Evolutionary conservation across 2,888 invertebrate genomes (phyloP).

Genomic region (Suillia variegata): DNA sequence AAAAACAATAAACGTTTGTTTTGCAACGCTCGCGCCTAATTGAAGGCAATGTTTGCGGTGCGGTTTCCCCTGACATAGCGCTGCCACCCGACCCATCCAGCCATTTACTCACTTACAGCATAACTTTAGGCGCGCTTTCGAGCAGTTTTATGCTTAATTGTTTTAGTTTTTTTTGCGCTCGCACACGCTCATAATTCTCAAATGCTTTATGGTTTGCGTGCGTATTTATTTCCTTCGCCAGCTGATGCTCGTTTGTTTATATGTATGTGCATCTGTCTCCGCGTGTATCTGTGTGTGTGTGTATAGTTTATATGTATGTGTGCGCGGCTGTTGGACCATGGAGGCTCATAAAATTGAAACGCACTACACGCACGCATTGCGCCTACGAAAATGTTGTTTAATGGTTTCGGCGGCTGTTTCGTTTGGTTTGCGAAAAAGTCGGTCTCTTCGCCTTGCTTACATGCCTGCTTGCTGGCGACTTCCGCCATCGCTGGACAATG

Average conservation of each 20-base stretch:
- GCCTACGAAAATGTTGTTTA: conserved; percentile 10
- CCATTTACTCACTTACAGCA: too few relatives aligned
- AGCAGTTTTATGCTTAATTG: conserved; percentile 14
- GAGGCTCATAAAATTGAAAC: background rate
- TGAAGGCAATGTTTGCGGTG: background rate
- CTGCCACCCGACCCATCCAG: too few relatives aligned
- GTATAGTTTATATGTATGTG: background rate
- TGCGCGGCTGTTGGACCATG: background rate
- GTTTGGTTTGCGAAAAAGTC: too few relatives aligned
- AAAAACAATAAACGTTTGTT: background rate
- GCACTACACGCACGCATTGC: background rate
- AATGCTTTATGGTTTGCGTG: conserved; percentile 21
- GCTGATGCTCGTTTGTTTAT: background rate
- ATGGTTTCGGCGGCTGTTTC: too few relatives aligned
- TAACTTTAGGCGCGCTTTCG: conserved; percentile 16
- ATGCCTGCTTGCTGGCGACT: too few relatives aligned
- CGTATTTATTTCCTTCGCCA: background rate
- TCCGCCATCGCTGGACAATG: too few relatives aligned
- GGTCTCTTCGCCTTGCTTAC: too few relatives aligned
- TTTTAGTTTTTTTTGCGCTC: conserved; percentile 3
- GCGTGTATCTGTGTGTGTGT: background rate
- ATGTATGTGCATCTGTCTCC: background rate
- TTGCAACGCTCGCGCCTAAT: background rate
- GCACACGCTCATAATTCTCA: conserved; percentile 19
- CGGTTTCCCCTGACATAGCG: too few relatives aligned